Conservation (phyloP, 2,113 vertebrate genomes). For the Gambusia affinis region DNA sequence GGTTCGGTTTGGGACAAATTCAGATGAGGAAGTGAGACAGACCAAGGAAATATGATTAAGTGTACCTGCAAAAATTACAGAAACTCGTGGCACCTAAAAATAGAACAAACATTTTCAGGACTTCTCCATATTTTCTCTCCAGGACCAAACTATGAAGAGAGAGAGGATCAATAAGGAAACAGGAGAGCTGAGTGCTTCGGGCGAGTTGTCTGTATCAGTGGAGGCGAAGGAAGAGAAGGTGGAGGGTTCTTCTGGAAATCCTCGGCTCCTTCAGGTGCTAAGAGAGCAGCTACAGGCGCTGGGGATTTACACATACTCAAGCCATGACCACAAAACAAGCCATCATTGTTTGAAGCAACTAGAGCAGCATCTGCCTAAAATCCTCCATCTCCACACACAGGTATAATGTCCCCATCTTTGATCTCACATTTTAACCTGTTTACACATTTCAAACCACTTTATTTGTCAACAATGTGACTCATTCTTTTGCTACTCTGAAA, state of each 20-base stretch:
- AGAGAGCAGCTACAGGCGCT: slow-evolving; percentile 66
- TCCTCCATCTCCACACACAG: slow-evolving; percentile 77
- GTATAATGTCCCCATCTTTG: slow-evolving; percentile 47
- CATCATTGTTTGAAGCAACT: slow-evolving; percentile 26
- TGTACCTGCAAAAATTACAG: background rate
- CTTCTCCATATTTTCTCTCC: background rate
- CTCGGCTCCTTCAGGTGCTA: slow-evolving; percentile 50
- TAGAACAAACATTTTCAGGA: background rate
- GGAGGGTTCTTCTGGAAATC: slow-evolving; percentile 31
- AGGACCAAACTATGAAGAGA: slow-evolving; percentile 56
- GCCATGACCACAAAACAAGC: slow-evolving; percentile 16
- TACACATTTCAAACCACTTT: background rate
- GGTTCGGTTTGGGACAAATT: slow-evolving; percentile 2
- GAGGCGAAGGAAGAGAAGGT: slow-evolving; percentile 52
- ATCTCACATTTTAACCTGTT: no score
- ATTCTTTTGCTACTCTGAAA: background rate
- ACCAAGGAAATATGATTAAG: slow-evolving; percentile 4
- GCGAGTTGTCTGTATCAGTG: slow-evolving; percentile 64
- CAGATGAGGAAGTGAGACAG: slow-evolving; percentile 14
- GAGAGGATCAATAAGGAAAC: slow-evolving; percentile 79
- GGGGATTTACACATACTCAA: slow-evolving; percentile 24
- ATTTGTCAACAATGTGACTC: background rate
- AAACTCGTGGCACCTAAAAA: background rate
- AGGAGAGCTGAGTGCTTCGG: slow-evolving; percentile 76
- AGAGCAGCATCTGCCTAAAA: slow-evolving; percentile 51